These are phyloP conservation scores for Myotis planiceps DNA, from an alignment of 2,797 vertebrate species.

Conservation along the genomic window DNA sequence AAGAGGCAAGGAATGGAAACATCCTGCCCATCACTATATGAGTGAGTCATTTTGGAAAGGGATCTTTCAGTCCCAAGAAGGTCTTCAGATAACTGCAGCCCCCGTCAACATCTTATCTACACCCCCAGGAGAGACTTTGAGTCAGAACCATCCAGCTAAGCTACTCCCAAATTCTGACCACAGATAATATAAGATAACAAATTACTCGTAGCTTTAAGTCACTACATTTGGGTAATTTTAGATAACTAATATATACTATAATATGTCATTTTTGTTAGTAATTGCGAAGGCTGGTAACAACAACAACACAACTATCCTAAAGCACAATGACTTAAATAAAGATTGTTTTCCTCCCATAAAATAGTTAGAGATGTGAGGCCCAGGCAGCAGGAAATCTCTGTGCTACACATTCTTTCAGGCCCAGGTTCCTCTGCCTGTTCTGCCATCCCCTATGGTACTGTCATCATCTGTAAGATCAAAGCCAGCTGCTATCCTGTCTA, in stretches of 20 bases:
- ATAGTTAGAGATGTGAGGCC: neutral
- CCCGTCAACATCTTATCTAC: neutral
- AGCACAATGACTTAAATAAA: neutral
- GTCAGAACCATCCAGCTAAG: neutral
- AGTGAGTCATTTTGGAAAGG: neutral
- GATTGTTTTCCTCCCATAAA: neutral
- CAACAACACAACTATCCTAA: neutral
- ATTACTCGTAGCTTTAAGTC: neutral
- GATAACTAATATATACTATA: neutral
- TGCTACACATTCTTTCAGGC: neutral
- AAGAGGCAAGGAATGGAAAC: neutral
- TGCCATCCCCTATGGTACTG: neutral
- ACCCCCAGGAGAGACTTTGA: neutral
- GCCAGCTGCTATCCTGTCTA: neutral
- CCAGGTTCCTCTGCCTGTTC: neutral
- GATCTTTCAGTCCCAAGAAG: neutral
- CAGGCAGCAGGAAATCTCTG: neutral
- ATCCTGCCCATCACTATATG: neutral
- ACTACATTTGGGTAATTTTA: neutral
- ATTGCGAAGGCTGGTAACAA: neutral
- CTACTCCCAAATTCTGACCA: neutral
- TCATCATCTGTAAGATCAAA: neutral
- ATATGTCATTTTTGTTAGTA: neutral
- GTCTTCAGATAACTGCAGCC: neutral
- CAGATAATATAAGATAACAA: neutral